These are phyloP conservation scores for Gadopsis bispinosus DNA, from an alignment of 2,797 vertebrate species.

Conservation along the genomic window DNA sequence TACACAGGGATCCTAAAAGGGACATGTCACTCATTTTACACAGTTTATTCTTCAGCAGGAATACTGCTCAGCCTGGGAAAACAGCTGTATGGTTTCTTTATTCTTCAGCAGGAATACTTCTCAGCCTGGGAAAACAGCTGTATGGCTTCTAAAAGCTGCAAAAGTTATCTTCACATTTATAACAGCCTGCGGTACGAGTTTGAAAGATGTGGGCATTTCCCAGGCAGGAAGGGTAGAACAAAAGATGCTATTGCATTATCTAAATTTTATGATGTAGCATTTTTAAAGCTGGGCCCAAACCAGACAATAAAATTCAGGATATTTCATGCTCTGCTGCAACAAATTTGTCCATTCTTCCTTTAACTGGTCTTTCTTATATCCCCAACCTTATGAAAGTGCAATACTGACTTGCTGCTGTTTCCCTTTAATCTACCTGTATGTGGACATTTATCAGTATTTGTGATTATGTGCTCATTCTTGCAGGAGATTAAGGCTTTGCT, in stretches of 20 bases:
- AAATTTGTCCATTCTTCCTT: neutral
- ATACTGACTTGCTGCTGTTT: neutral
- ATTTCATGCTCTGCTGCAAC: neutral
- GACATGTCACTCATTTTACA: neutral
- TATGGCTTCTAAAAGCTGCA: neutral
- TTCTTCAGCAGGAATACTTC: too few species aligned
- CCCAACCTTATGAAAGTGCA: too few species aligned
- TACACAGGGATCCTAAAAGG: neutral
- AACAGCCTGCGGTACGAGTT: neutral
- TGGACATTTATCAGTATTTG: neutral
- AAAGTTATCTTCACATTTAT: neutral
- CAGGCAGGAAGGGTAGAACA: neutral
- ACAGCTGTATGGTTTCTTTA: neutral
- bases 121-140: neutral
- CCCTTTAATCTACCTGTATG: neutral
- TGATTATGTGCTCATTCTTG: slow-evolving; percentile 29
- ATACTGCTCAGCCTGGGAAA: neutral
- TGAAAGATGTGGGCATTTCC: neutral
- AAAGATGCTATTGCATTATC: neutral
- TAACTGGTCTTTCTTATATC: neutral
- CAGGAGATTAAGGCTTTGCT: slow-evolving; percentile 94
- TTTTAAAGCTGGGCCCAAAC: neutral
- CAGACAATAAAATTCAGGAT: neutral
- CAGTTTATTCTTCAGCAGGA: neutral
- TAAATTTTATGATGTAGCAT: neutral